phyloP scores from a whole-genome alignment of 2,113 vertebrate species.

The Hymenochirus boettgeri region DNA sequence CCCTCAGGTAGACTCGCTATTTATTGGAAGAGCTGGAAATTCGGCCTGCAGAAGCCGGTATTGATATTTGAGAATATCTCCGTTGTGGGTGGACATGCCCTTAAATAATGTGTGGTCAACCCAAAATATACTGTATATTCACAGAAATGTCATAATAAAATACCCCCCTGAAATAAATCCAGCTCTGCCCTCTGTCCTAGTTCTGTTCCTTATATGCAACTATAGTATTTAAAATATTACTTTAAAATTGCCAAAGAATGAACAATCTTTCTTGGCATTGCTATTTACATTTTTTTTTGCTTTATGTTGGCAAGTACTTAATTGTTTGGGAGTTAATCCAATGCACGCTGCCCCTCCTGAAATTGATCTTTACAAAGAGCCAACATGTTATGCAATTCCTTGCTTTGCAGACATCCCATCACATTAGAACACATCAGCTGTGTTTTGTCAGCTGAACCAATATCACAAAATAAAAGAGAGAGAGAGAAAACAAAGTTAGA shows the following conservation, averaged over 20 bases:
- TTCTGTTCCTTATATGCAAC: constrained; percentile 21
- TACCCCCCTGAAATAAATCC: not conserved
- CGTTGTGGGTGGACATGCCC: too few species aligned
- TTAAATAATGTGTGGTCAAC: too few species aligned
- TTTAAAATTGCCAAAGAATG: constrained; percentile 49
- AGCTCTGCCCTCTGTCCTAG: too few species aligned
- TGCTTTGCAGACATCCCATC: constrained; percentile 48
- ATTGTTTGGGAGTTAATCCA: constrained; percentile 55
- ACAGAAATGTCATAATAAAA: too few species aligned
- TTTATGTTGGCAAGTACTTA: constrained; percentile 54
- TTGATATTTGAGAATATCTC: too few species aligned
- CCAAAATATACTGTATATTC: too few species aligned
- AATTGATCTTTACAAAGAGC: constrained; percentile 50
- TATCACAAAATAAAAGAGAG: constrained; percentile 51
- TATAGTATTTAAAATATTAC: constrained; percentile 51
- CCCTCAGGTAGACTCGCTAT: too few species aligned
- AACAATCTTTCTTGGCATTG: constrained; percentile 48
- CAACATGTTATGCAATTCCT: constrained; percentile 51
- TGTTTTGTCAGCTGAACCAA: constrained; percentile 55
- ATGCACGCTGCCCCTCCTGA: constrained; percentile 51
- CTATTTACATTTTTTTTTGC: constrained; percentile 31
- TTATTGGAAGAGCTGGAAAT: too few species aligned
- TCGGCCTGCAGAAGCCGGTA: too few species aligned
- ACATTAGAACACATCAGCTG: constrained; percentile 52
- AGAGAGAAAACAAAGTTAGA: not conserved